Evolutionary conservation across 2,797 vertebrate species (phyloP), one percentile per base, ranked within the genome.

Genomic region (Naso thynnoides): DNA sequence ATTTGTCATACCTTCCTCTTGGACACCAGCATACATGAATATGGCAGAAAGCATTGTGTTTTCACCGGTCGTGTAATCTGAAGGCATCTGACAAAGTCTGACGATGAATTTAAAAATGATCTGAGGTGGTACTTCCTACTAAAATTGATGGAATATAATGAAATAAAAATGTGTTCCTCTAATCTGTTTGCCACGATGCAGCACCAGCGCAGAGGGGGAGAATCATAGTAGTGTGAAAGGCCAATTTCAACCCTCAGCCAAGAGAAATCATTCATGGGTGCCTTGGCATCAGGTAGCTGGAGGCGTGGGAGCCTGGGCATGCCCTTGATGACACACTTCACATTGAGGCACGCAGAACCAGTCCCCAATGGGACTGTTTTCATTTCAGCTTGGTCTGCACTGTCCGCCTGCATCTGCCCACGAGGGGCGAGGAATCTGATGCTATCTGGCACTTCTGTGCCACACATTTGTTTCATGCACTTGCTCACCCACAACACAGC

Each of bases 401-500:
- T 49, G 73, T 74, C 78, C 4, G 50, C 58, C 67, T 76, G 77
- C 56, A 58, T 84, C 54, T 73, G 63, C 65, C 70, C 73, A 69
- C 47, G 38, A 47, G 31, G n/a, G 21, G n/a, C 19, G 33, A 44
- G 31, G 42, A 65, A 50, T 57, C 60, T 88, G 82, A 92, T 90
- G 70, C 52, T 70, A 53, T 77, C 60, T 89, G 90, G 80, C 92
- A 90, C 73, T 86, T 90, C 75, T 90, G 84, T 89, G 89, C 73
- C 86, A 89, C 45, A 71, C 69, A 76, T 84, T 53, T 61, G 19
- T 78, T 70, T 55, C 74, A 31, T 55, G 70, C 56, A 66, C 81
- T 70, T 45, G 78, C 64, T 70, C 49, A 73, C 50, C 54, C 74
- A 71, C 76, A 73, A 61, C 66, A 55, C 39, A 42, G 45, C 29